Conservation (phyloP, 2,888 invertebrate species). For the Hemistola chrysoprasaria region DNA sequence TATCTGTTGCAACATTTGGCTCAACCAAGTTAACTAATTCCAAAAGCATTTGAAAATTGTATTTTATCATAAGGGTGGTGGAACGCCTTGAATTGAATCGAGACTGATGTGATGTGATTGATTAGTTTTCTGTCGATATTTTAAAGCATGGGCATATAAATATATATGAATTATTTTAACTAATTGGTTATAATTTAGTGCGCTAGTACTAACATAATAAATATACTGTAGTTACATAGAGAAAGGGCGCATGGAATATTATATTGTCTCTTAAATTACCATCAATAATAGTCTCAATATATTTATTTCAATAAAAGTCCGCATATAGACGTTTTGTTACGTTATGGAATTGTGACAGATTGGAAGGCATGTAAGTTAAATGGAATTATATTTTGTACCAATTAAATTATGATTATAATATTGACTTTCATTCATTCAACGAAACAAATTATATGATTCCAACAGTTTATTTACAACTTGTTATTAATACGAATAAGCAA, state of each 20-base stretch:
- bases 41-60: slow-evolving; percentile 16
- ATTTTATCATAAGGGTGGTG: slow-evolving; percentile 14
- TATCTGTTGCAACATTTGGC: slow-evolving; percentile 6
- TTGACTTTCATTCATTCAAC: slow-evolving; percentile 20
- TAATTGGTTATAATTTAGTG: slow-evolving; percentile 4
- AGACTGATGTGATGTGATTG: slow-evolving; percentile 26
- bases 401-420: slow-evolving; percentile 58
- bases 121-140: slow-evolving; percentile 13
- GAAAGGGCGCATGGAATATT: background rate
- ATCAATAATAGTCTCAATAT: slow-evolving; percentile 1
- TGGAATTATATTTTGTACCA: slow-evolving; percentile 70
- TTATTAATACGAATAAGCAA: slow-evolving; percentile 29
- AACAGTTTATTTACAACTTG: slow-evolving; percentile 48
- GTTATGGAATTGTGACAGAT: slow-evolving; percentile 36
- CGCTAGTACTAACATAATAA: background rate
- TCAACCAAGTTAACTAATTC: slow-evolving; percentile 13
- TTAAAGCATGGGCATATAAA: slow-evolving; percentile 7
- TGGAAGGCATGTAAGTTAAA: slow-evolving; percentile 55
- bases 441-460: slow-evolving; percentile 18
- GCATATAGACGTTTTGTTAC: slow-evolving; percentile 13
- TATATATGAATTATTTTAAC: slow-evolving; percentile 8
- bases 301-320: slow-evolving; percentile 9
- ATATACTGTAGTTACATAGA: too few relatives aligned
- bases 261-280: slow-evolving; percentile 2
- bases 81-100: slow-evolving; percentile 18